Percentiles rank a stretch among this genome's conserved stretches.
Evolutionary conservation across 2,888 invertebrate genomes (phyloP).

Genomic region (Meganola albula): DNA sequence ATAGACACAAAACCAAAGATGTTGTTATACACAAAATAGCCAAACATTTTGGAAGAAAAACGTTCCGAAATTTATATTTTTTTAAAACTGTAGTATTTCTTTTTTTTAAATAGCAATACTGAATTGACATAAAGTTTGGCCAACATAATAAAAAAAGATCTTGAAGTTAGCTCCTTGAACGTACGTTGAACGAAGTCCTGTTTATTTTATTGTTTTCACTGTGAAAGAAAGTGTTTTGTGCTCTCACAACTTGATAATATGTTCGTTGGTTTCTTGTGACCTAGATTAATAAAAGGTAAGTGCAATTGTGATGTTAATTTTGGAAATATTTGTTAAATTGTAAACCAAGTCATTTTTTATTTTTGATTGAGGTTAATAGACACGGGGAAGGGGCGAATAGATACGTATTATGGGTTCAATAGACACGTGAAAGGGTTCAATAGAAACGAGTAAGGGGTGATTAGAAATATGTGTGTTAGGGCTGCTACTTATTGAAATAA

Average conservation of each 20-base stretch:
- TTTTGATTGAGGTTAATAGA: constrained; percentile 10
- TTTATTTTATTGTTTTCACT: constrained; percentile 7
- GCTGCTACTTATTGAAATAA: not conserved
- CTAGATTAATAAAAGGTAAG: constrained; percentile 10
- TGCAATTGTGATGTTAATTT: constrained; percentile 7
- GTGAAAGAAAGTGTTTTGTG: constrained; percentile 10
- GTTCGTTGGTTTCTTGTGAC: constrained; percentile 10
- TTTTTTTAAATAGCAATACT: constrained; percentile 4
- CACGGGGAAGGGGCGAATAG: constrained; percentile 9
- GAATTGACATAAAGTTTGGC: constrained; percentile 4
- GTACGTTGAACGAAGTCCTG: constrained; percentile 3
- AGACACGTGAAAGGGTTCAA: not conserved
- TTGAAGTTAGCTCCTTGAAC: constrained; percentile 6
- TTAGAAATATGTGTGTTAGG: not conserved
- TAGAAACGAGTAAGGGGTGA: not conserved
- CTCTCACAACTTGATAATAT: constrained; percentile 5
- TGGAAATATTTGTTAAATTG: too few species aligned
- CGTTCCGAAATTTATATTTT: constrained; percentile 1
- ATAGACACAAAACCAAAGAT: constrained; percentile 1
- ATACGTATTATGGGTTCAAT: constrained; percentile 1
- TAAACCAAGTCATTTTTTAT: constrained; percentile 10
- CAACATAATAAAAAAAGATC: constrained; percentile 8
- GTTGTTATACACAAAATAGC: too few species aligned
- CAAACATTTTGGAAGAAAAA: constrained; percentile 5
- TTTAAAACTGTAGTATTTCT: constrained; percentile 1